Evolutionary conservation across 2,797 vertebrate species (phyloP).

Genomic region (Notoglanidium macrostoma): DNA sequence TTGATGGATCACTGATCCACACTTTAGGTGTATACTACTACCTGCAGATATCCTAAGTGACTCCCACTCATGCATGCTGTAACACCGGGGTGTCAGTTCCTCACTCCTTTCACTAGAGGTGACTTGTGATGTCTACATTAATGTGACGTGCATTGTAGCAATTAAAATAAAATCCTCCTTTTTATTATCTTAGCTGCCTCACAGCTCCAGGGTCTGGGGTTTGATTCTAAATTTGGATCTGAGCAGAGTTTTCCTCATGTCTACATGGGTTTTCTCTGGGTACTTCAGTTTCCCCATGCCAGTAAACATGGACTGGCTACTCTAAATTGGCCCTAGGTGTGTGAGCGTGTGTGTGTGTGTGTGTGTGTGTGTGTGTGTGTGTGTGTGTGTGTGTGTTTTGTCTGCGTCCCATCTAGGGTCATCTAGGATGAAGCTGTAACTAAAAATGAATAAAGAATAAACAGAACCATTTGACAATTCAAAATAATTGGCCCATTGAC

Average conservation of each 20-base stretch:
- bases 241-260: neutral
- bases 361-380: conserved; percentile 14
- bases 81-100: neutral
- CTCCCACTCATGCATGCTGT: neutral
- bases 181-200: neutral
- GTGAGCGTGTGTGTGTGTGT: neutral
- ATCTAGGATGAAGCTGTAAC: neutral
- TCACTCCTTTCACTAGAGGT: neutral
- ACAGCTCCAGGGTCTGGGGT: neutral
- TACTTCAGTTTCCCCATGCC: neutral
- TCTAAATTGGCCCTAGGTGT: neutral
- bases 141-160: neutral
- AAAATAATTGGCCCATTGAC: neutral
- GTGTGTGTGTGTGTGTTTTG: neutral
- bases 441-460: neutral
- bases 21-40: neutral
- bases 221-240: conserved; percentile 16
- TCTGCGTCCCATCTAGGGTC: neutral
- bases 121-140: neutral
- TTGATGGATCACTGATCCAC: neutral
- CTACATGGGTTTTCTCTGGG: neutral
- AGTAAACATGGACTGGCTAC: neutral
- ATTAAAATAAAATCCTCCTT: neutral
- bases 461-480: neutral
- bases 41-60: neutral